phyloP scores from a whole-genome alignment of 53 echinoderm and acorn worm genomes.

The Zoroaster sp. region DNA sequence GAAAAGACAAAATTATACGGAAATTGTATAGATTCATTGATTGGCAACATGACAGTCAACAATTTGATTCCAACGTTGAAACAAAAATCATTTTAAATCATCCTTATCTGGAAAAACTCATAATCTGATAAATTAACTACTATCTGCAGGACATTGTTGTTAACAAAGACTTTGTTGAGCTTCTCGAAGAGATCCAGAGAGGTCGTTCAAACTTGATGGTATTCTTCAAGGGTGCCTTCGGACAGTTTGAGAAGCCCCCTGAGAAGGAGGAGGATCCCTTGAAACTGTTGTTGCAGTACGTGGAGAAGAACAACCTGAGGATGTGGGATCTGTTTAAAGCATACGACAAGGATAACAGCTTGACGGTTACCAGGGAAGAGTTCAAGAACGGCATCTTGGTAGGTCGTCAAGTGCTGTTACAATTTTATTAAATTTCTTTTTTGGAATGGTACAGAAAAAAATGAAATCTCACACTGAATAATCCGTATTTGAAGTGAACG shows the following conservation, averaged over 20 bases:
- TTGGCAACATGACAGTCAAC: no score
- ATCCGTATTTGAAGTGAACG: no score
- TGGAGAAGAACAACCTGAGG: slow-evolving; percentile 82
- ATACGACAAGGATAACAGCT: slow-evolving; percentile 95
- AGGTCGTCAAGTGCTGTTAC: background rate
- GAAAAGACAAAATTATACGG: no score
- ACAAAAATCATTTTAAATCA: no score
- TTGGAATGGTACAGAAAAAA: no score
- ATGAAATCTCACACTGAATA: no score
- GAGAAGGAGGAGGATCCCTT: slow-evolving; percentile 82
- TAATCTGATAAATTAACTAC: background rate
- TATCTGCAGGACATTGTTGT: slow-evolving; percentile 81
- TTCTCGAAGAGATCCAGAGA: slow-evolving; percentile 72
- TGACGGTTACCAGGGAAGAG: slow-evolving; percentile 88
- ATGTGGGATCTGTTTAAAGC: slow-evolving; percentile 93
- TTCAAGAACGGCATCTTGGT: slow-evolving; percentile 95
- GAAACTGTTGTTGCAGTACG: slow-evolving; percentile 80
- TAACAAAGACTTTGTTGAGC: slow-evolving; percentile 83
- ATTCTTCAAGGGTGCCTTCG: slow-evolving; percentile 77
- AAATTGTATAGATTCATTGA: no score
- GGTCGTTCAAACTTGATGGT: slow-evolving; percentile 66
- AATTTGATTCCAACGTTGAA: no score
- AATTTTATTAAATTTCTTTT: no score
- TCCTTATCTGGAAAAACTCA: no score
- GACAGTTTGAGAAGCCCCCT: slow-evolving; percentile 68